Base-by-base conservation (phyloP, 2,888 invertebrate genomes). In the Pseudanteris insignis region DNA sequence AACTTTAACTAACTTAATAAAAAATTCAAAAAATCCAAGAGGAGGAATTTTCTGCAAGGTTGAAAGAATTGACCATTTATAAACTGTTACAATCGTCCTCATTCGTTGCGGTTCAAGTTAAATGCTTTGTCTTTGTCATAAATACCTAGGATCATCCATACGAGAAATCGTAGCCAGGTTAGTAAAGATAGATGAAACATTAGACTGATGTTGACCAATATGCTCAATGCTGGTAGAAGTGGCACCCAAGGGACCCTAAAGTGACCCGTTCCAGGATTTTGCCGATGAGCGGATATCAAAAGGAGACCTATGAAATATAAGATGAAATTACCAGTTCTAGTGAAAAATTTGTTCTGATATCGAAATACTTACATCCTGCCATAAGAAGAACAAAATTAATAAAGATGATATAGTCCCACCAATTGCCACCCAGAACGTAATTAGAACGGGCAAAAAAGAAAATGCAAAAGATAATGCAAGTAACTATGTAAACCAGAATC, bases 101-200 rank as follows among this genome's bases (percentile, higher is more conserved):
- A n/a, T n/a, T n/a, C n/a, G n/a, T n/a, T n/a, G n/a, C n/a, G n/a
- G n/a, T n/a, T n/a, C n/a, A n/a, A n/a, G n/a, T n/a, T n/a, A n/a
- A n/a, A n/a, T n/a, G n/a, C n/a, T n/a, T n/a, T n/a, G 14, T 34
- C 30, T 11, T n/a, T 8, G 63, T 83, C 81, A n/a, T n/a, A n/a
- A n/a, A n/a, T 79, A 87, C 93, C 93, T 53, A 92, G 77, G 30
- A 89, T 85, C 85, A 94, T 92, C 94, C 94, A 94, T 33, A 92
- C 87, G 67, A 90, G 86, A 75, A 94, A 93, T 26, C 93, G 83
- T 2, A 91, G 82, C 93, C 93, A 94, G 0, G 93, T 93, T 11
- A 91, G 80, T 0, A 87, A 83, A 64, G 91, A 90, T 43, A 94
- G 82, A 69, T 91, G 90, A 18, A 90, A 86, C 91, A 94, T 93